Evolutionary conservation across 2,113 vertebrate species (phyloP), one percentile per base, ranked within the genome.

Genomic region (Cromileptes altivelis): DNA sequence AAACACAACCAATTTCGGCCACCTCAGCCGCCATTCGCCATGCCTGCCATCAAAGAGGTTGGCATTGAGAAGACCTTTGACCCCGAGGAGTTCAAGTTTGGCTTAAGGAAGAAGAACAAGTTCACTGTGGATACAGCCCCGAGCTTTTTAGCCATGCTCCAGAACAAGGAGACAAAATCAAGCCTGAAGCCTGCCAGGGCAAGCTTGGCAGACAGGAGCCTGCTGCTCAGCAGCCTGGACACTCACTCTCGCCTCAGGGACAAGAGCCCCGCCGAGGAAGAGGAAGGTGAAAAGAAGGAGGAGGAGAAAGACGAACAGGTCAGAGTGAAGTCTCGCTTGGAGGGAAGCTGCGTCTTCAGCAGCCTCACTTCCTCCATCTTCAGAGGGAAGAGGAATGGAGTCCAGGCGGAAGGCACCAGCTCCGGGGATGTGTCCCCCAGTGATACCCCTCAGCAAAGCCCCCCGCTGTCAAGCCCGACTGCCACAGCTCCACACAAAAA

Each of bases 41-140:
- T 99, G 96, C 98, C 98, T 4, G 96, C 97, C 2, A 99, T 99
- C 84, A 97, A 94, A 3, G 98, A 99, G 88, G 97, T 96, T 90
- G 95, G 92, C 67, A 93, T 96, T 11, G 98, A 99, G 89, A 99
- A 98, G 92, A 92, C 96, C 0, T 97, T 99, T 82, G 97, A 99
- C 85, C 96, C 96, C 2, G 96, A 92, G 0, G 81, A 97, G 33
- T 99, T 99, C 83, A 95, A 94, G 49, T 92, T 97, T 81, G 98
- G 98, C 23, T 88, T 98, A 85, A 97, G 97, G 67, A 98, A 95
- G 78, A 97, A 94, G 77, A 82, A 93, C 70, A 4, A 78, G 52
- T 88, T 95, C 75, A 78, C 14, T 40, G 15, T 85, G 60, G 74
- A 96, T 91, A 58, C 75, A 88, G 19, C 85, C 87, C 57, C 93